Evolutionary conservation across 2,888 invertebrate genomes (phyloP), one percentile per base, ranked within the genome.

Genomic region (Cotesia congregata): DNA sequence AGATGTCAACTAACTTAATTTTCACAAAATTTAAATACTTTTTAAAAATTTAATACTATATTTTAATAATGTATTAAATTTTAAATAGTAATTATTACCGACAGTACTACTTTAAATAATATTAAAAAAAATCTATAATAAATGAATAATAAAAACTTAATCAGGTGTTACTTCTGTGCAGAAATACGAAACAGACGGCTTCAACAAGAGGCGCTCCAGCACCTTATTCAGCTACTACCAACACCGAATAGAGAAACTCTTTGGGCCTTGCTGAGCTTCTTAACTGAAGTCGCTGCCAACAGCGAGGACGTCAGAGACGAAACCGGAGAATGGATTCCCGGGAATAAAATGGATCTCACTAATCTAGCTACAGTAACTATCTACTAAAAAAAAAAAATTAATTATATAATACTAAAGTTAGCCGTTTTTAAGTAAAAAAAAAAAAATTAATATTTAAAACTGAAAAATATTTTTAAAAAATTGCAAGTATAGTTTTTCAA

Each of bases 301-400:
- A 92, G 95, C 67, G 92, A 92, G 67, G 96, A 96, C 88, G 90
- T 90, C 72, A 90, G 91, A 76, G 91, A 91, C 81, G 91, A 91
- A 78, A 86, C 87, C 91, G 94, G 92, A 20, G 92, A 93, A 82
- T 88, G 90, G 85, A 80, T 93, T 68, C 89, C 93, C 12, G 98
- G 98, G 1, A 98, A 98, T 90, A 97, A 96, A 91, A 98, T 98
- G 98, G 96, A 97, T 89, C 94, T 95, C 67, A 94, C 94, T 73
- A 98, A 98, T 89, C 90, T 98, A 80, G 98, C 98, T 0, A 98
- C 97, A 0, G 89, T 89, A 81, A 87, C 83, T 81, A 30, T 30
- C 30, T 30, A 2, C 30, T 30, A 6, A 68, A 40, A 74, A 41
- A 71, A 71, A 30, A 40, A 67, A 61, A 67, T 1, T 50, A 41